Evolutionary conservation across 2,113 vertebrate species (phyloP).

Genomic region (Heterotilapia buettikoferi): DNA sequence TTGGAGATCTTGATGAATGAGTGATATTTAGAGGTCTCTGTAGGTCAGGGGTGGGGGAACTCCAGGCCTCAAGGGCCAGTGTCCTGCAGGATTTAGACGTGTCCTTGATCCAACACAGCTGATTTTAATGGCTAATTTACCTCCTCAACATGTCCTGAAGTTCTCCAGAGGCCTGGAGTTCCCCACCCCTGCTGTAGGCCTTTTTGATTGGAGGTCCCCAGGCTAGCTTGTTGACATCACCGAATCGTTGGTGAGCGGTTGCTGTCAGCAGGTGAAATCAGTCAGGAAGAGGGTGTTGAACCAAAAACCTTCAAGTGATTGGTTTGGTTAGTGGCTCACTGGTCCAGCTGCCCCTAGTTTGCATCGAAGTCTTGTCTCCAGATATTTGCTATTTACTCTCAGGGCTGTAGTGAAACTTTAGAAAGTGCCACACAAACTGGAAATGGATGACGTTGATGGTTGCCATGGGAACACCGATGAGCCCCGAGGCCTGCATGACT

Average conservation of each 20-base stretch:
- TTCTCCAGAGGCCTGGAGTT: neutral
- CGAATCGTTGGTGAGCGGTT: neutral
- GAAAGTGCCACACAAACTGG: neutral
- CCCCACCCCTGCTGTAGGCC: neutral
- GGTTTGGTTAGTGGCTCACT: neutral
- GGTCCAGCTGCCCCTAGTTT: neutral
- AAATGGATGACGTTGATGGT: neutral
- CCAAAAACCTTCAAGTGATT: neutral
- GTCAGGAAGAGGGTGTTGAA: neutral
- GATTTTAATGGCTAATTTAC: neutral
- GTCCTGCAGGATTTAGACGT: accelerated
- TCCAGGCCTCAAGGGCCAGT: neutral
- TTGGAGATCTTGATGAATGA: neutral
- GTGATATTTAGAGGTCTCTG: neutral
- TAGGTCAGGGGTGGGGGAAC: neutral
- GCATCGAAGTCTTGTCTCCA: neutral
- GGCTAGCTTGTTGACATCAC: neutral
- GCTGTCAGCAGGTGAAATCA: neutral
- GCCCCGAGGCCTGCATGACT: neutral
- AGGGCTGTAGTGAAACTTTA: neutral
- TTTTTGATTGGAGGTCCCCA: neutral
- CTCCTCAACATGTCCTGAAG: neutral
- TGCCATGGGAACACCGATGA: neutral
- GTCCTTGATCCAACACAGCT: neutral
- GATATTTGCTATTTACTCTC: neutral